These are phyloP conservation scores for Entelurus aequoreus DNA, from an alignment of 2,113 vertebrate genomes.

Conservation along the genomic window DNA sequence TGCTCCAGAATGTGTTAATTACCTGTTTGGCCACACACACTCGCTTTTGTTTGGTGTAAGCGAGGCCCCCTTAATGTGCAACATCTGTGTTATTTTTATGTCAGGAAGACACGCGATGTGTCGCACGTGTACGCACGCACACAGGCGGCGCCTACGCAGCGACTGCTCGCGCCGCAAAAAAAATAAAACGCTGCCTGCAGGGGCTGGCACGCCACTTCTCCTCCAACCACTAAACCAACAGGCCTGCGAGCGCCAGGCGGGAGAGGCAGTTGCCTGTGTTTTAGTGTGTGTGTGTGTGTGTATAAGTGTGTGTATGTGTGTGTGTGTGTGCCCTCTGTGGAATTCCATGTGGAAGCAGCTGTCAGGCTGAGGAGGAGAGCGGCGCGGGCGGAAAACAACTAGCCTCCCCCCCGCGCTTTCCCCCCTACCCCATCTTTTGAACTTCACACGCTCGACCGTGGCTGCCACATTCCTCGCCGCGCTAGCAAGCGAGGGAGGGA, in stretches of 20 bases:
- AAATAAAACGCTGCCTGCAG: conserved; percentile 28
- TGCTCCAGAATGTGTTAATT: not conserved
- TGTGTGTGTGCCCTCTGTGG: conserved; percentile 52
- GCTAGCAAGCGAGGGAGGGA: conserved; percentile 1
- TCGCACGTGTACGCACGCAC: conserved; percentile 15
- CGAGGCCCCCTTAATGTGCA: conserved; percentile 3
- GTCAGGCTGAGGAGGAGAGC: conserved; percentile 63
- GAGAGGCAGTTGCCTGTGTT: conserved; percentile 44
- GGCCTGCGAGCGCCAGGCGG: conserved; percentile 49
- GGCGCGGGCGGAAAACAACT: conserved; percentile 58
- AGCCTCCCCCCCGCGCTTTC: conserved; percentile 19
- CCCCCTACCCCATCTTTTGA: conserved; percentile 34
- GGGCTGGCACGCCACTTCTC: conserved; percentile 44
- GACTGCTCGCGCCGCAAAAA: conserved; percentile 31
- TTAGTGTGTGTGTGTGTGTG: conserved; percentile 4
- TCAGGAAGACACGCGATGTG: conserved; percentile 9
- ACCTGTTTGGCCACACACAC: not conserved
- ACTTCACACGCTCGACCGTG: conserved; percentile 44
- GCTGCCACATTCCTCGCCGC: conserved; percentile 58
- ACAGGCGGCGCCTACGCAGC: conserved; percentile 28
- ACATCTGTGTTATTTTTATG: conserved; percentile 19
- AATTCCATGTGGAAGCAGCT: conserved; percentile 66
- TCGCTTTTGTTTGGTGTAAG: not conserved
- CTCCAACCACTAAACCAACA: conserved; percentile 63
- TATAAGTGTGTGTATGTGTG: conserved; percentile 18